Evolutionary conservation across 2,113 vertebrate genomes (phyloP).

Genomic region (Anoura caudifer): DNA sequence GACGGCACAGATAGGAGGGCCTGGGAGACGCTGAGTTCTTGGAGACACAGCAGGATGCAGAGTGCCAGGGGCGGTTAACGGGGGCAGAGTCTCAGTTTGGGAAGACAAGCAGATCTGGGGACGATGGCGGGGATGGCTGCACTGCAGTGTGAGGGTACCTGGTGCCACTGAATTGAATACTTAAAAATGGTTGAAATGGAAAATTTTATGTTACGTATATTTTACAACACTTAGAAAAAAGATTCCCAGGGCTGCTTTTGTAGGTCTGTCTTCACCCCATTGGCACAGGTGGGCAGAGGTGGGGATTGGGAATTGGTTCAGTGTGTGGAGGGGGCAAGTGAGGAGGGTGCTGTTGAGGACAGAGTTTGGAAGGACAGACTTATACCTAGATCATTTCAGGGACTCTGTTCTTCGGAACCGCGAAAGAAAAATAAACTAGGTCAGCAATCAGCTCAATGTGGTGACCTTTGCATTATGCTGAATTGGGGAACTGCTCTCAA

Average conservation of each 20-base stretch:
- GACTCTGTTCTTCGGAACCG: not conserved
- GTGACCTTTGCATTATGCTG: not conserved
- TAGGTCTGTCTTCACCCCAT: not conserved
- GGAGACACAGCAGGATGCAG: too few species aligned
- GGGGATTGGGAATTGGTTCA: not conserved
- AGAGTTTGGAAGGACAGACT: not conserved
- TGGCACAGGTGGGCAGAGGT: too few species aligned
- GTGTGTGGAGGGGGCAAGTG: too few species aligned
- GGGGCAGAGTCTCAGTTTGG: not conserved
- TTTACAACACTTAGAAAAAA: not conserved
- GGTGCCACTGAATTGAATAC: rapidly evolving
- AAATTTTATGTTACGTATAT: not conserved
- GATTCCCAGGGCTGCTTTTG: not conserved
- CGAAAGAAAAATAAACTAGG: not conserved
- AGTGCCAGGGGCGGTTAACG: rapidly evolving
- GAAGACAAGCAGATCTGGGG: not conserved
- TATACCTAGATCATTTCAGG: not conserved
- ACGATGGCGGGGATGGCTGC: rapidly evolving
- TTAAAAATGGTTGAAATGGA: not conserved
- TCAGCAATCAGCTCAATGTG: not conserved
- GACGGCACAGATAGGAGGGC: rapidly evolving
- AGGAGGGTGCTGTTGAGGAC: not conserved
- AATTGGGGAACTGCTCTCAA: not conserved
- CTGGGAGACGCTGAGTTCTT: not conserved
- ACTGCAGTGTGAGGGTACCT: rapidly evolving